These are phyloP conservation scores for Trypoxylon attenuatum DNA, from an alignment of 2,888 invertebrate genomes.

Conservation along the genomic window DNA sequence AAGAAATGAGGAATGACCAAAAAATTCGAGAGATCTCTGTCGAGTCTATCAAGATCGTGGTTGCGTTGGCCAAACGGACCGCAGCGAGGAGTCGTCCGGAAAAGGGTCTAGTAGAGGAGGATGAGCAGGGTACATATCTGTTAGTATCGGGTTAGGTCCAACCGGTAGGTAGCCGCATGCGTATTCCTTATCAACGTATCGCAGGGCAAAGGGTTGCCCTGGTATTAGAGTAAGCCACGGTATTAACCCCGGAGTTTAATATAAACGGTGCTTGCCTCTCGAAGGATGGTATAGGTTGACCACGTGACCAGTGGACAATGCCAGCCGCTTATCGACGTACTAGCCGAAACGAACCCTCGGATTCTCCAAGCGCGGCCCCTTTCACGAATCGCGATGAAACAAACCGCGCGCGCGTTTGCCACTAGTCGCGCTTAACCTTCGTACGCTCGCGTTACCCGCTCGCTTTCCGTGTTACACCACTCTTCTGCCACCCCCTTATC, in stretches of 20 bases:
- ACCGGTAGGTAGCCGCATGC: slow-evolving; percentile 56
- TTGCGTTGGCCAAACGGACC: neutral
- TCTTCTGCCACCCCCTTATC: neutral
- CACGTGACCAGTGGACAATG: slow-evolving; percentile 67
- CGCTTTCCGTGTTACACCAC: neutral
- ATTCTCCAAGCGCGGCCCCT: slow-evolving; percentile 13
- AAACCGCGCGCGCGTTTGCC: slow-evolving; percentile 23
- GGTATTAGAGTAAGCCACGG: slow-evolving; percentile 69
- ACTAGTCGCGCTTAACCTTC: slow-evolving; percentile 32
- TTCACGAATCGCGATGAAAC: slow-evolving; percentile 15
- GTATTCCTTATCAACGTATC: slow-evolving; percentile 70
- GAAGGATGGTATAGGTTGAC: slow-evolving; percentile 37
- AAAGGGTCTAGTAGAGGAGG: neutral
- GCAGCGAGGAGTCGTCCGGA: neutral
- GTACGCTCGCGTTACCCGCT: slow-evolving; percentile 15
- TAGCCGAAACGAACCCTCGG: slow-evolving; percentile 41
- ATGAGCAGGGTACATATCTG: neutral
- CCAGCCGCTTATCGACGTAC: slow-evolving; percentile 63
- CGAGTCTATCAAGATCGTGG: neutral
- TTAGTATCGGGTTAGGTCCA: neutral
- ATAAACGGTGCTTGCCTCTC: slow-evolving; percentile 62
- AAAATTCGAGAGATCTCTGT: too few species aligned
- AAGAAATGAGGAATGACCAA: too few species aligned
- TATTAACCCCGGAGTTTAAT: slow-evolving; percentile 72
- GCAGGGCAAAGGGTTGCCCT: slow-evolving; percentile 70